Percentiles rank a stretch among this genome's conserved stretches.
Evolutionary conservation across 1,140 invertebrate species (phyloP).

Genomic region (Solenopsis invicta): DNA sequence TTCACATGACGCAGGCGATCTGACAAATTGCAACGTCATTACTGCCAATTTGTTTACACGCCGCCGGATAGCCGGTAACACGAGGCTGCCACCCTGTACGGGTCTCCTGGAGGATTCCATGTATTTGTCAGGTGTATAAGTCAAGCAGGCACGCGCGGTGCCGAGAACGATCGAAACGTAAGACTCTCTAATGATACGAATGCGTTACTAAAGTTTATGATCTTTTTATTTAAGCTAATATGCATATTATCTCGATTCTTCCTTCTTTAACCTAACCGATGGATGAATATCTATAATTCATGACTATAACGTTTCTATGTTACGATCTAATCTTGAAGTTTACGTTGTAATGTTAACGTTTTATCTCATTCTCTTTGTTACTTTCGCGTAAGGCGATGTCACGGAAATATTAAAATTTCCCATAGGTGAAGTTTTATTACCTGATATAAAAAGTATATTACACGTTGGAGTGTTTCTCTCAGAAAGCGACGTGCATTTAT

Average conservation of each 20-base stretch:
- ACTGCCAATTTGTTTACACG: slow-evolving; percentile 85
- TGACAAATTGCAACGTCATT: slow-evolving; percentile 86
- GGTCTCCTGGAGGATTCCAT: slow-evolving; percentile 63
- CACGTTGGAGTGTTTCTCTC: not conserved
- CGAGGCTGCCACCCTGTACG: slow-evolving; percentile 59
- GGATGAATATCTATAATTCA: not conserved
- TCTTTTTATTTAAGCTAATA: not conserved
- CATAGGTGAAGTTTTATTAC: not conserved
- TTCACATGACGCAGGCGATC: slow-evolving; percentile 71
- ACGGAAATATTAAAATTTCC: not conserved
- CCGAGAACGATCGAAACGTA: slow-evolving; percentile 5
- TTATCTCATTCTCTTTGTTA: not conserved
- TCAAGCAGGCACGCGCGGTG: slow-evolving; percentile 20
- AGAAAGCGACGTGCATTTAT: not conserved
- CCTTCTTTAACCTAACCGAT: not conserved
- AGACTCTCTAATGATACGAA: not conserved
- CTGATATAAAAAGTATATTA: not conserved
- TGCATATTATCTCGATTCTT: not conserved
- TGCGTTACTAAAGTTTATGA: slow-evolving; percentile 17
- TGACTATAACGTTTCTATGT: not conserved
- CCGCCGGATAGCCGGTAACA: slow-evolving; percentile 81
- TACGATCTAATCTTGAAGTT: not conserved
- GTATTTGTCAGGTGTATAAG: slow-evolving; percentile 72
- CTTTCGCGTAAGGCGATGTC: not conserved
- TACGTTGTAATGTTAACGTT: slow-evolving; percentile 16